Percentiles rank a stretch among this genome's conserved stretches.
Evolutionary conservation across 2,113 vertebrate species (phyloP).

Genomic region (Ia io): DNA sequence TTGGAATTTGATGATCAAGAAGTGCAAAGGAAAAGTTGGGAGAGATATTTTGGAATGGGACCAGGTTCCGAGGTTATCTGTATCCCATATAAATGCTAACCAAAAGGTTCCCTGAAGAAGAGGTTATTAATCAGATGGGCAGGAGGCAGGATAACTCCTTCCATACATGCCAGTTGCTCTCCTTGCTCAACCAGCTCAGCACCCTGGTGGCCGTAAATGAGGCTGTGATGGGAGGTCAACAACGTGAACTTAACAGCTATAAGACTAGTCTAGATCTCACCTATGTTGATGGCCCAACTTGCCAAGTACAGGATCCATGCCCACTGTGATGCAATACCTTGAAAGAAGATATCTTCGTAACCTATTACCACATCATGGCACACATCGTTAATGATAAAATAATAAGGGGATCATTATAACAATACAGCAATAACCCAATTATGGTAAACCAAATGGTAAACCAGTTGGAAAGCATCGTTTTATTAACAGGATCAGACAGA

Average conservation of each 20-base stretch:
- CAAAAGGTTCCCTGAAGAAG: neutral
- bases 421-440: neutral
- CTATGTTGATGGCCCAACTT: neutral
- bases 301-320: neutral
- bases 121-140: neutral
- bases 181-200: neutral
- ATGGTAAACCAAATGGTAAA: neutral
- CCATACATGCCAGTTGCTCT: neutral
- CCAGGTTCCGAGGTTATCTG: neutral
- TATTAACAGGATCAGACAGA: neutral
- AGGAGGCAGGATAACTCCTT: neutral
- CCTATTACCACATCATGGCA: neutral
- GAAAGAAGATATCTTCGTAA: neutral
- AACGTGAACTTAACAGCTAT: neutral
- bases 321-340: neutral
- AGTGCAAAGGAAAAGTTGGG: neutral
- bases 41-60: neutral
- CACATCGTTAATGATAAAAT: neutral
- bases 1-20: neutral
- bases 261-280: neutral
- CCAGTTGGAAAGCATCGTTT: neutral
- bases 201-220: neutral
- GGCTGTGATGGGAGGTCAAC: neutral
- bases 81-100: neutral
- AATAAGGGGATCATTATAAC: neutral